Conservation (phyloP, 2,888 invertebrate genomes). For the Invenusta paracnida region DNA sequence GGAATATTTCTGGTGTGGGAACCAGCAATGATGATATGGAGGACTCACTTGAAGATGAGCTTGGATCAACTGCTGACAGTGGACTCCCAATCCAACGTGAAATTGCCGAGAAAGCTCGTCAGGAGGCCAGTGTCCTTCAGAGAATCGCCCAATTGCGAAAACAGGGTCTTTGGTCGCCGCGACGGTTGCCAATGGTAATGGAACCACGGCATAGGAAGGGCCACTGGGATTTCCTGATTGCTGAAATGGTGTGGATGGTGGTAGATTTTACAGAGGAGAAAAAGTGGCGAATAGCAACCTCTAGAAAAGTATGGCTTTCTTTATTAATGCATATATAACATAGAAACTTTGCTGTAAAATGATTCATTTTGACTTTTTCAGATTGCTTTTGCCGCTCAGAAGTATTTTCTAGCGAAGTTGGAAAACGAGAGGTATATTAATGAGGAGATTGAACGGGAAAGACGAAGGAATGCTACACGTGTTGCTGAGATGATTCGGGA, state of each 20-base stretch:
- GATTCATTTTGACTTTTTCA: neutral
- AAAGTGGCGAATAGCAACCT: conserved; percentile 92
- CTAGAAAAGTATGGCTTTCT: conserved; percentile 70
- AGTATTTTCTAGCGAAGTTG: neutral
- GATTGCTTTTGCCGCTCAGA: neutral
- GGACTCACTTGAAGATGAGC: neutral
- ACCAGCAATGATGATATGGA: neutral
- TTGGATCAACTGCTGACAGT: neutral
- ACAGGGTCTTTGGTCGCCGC: conserved; percentile 89
- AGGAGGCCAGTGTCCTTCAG: conserved; percentile 88
- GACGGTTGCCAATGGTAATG: conserved; percentile 74
- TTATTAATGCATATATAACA: too few relatives aligned
- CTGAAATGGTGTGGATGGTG: conserved; percentile 97
- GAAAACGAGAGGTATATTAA: neutral
- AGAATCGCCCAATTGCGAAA: conserved; percentile 83
- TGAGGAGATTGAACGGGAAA: neutral
- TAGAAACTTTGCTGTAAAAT: too few relatives aligned
- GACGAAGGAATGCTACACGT: neutral
- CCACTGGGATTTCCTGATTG: conserved; percentile 95
- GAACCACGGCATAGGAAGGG: conserved; percentile 78
- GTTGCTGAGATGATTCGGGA: neutral
- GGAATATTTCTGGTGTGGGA: neutral
- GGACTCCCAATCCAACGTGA: conserved; percentile 6
- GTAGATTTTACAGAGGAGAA: conserved; percentile 94
- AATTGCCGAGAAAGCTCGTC: conserved; percentile 46